These are phyloP conservation scores for Danio choprae DNA, from an alignment of 2,797 vertebrate species.

Conservation along the genomic window DNA sequence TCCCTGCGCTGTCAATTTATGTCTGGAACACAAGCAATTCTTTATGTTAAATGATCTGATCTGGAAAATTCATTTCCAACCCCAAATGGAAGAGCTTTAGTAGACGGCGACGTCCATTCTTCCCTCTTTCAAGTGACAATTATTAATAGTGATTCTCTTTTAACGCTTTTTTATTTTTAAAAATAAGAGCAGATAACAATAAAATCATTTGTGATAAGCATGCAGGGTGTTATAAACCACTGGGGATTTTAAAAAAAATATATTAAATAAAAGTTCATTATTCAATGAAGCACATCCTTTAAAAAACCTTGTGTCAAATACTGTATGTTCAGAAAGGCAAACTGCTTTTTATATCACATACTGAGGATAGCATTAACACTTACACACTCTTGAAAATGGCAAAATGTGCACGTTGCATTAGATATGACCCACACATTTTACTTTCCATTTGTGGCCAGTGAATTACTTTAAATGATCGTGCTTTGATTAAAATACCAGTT, in stretches of 20 bases:
- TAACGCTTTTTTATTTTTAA: not conserved
- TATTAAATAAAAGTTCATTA: not conserved
- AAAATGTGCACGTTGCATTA: not conserved
- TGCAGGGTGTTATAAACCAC: not conserved
- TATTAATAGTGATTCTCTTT: not conserved
- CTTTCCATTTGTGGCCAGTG: not conserved
- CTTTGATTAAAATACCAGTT: not conserved
- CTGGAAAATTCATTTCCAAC: conserved; percentile 15
- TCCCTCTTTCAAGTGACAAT: not conserved
- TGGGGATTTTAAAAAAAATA: not conserved
- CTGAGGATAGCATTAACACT: not conserved
- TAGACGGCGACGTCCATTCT: not conserved
- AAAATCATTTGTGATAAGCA: conserved; percentile 8
- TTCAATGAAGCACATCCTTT: not conserved
- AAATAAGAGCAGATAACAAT: not conserved
- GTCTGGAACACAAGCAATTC: conserved; percentile 26
- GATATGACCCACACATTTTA: not conserved
- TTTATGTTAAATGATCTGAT: conserved; percentile 22
- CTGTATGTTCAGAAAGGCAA: conserved; percentile 6
- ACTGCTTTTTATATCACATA: not conserved
- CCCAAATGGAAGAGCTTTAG: not conserved
- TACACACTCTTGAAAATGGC: not conserved
- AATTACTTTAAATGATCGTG: not conserved
- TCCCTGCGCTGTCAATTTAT: conserved; percentile 16
- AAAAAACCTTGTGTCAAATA: not conserved